Percentiles rank a stretch among this genome's conserved stretches.
Conservation (phyloP, 2,888 invertebrate genomes). For the Crossocerus cetratus region DNA sequence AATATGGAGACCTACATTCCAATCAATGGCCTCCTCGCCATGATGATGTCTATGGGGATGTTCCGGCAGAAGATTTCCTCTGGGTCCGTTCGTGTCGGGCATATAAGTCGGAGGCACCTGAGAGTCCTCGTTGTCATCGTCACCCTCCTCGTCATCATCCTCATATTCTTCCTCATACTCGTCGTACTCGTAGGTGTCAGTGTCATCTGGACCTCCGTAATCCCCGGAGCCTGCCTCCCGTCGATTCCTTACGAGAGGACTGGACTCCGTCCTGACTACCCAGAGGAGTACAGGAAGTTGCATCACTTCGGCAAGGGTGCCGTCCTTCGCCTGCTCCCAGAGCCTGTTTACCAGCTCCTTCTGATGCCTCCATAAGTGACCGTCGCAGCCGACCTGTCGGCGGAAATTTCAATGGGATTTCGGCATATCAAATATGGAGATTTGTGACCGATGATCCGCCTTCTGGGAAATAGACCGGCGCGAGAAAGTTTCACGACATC, state of each 20-base stretch:
- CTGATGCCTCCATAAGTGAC: slow-evolving; percentile 83
- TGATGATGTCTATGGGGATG: slow-evolving; percentile 77
- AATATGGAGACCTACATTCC: slow-evolving; percentile 37
- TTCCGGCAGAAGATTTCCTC: slow-evolving; percentile 53
- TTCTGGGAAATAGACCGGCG: no score
- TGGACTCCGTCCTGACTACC: slow-evolving; percentile 78
- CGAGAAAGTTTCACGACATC: no score
- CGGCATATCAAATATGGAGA: background rate
- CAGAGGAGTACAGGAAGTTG: slow-evolving; percentile 85
- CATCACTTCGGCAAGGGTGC: slow-evolving; percentile 84
- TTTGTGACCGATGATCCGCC: background rate
- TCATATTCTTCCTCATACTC: slow-evolving; percentile 70
- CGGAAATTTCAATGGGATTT: no score
- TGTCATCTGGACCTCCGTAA: slow-evolving; percentile 67
- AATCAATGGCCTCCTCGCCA: slow-evolving; percentile 69
- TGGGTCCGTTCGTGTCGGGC: slow-evolving; percentile 48
- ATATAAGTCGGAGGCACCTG: slow-evolving; percentile 54
- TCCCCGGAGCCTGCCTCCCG: slow-evolving; percentile 74
- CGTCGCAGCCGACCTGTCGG: slow-evolving; percentile 86
- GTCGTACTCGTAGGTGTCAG: slow-evolving; percentile 65
- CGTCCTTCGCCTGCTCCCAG: slow-evolving; percentile 84
- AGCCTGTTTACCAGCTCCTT: slow-evolving; percentile 83
- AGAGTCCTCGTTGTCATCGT: slow-evolving; percentile 69
- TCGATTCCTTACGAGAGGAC: slow-evolving; percentile 65
- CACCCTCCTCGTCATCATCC: slow-evolving; percentile 65